Evolutionary conservation across 2,888 invertebrate species (phyloP), one percentile per base, ranked within the genome.

Genomic region (Cataglyphis cursor): DNA sequence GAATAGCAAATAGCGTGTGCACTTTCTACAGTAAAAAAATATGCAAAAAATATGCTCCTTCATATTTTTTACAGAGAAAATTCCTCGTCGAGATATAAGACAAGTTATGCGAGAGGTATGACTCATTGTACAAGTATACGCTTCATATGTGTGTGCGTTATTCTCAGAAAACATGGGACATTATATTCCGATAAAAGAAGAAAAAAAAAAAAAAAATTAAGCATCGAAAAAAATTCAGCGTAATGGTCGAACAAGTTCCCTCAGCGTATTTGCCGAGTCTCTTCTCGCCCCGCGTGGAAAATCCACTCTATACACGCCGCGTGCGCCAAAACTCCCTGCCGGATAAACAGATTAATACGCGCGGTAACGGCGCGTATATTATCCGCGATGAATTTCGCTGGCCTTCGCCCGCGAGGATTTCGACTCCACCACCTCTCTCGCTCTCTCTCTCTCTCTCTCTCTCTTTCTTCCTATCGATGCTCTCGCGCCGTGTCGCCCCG

Each of bases 371-470:
- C 81, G 73, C 70, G 74, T 76, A 65, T 82, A 72, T 76, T 72
- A 75, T 61, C 68, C 61, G 84, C 66, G 65, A 84, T 84, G 85
- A 85, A 86, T 86, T 85, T 78, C 54, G 80, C 61, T 72, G 66
- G 75, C 75, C 86, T 85, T 85, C 78, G 54, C 8, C 57, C 68
- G 83, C 66, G 70, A 80, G 54, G 61, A 78, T 61, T 51, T 48
- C 64, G 59, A 48, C 54, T 54, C 66, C 72, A 38, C 66, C 62
- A 57, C 73, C 61, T 31, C 48, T 28, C 70, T 24, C 44, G 48
- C 18, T 73, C 41, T 24, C 24, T 28, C 28, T 28, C 28, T 28
- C 28, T n/a, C n/a, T n/a, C n/a, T n/a, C n/a, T n/a, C n/a, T n/a
- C n/a, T n/a, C n/a, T n/a, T n/a, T n/a, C n/a, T n/a, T n/a, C 59